Conservation (phyloP, 2,888 invertebrate species). For the Hirtodrosophila cameraria region DNA sequence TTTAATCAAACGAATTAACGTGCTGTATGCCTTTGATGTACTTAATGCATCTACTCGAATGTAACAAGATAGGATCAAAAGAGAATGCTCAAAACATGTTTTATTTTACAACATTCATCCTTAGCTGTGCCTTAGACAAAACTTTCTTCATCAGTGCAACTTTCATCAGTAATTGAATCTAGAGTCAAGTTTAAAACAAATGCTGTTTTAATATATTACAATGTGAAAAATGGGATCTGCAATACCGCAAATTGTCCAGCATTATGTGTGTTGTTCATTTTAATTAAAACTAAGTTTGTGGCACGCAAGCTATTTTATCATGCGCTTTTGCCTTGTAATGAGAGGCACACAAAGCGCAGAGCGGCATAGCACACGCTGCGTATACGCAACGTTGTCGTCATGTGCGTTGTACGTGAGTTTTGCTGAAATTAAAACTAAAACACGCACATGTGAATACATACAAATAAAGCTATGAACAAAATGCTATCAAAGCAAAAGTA, state of each 20-base stretch:
- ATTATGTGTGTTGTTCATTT: constrained; percentile 15
- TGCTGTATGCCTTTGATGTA: no score
- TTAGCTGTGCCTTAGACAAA: no score
- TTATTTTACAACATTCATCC: no score
- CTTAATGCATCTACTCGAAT: no score
- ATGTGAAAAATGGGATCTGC: neutral
- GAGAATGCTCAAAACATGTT: no score
- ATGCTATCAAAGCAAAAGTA: constrained; percentile 10
- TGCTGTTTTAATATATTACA: no score
- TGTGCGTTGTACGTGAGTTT: constrained; percentile 28
- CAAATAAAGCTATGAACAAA: constrained; percentile 6
- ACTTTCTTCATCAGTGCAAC: no score
- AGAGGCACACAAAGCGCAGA: constrained; percentile 12
- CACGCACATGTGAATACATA: neutral
- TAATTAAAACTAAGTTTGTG: constrained; percentile 57
- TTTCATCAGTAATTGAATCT: no score
- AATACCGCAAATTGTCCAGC: constrained; percentile 2
- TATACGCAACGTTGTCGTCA: constrained; percentile 40
- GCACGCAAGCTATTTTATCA: constrained; percentile 12
- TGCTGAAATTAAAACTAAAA: constrained; percentile 42
- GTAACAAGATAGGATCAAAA: no score
- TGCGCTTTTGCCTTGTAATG: constrained; percentile 8
- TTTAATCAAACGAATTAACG: no score
- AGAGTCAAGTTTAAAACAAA: no score
- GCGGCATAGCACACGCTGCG: constrained; percentile 15